phyloP scores from a whole-genome alignment of 2,888 invertebrate species.

The Synergus laeviventris region DNA sequence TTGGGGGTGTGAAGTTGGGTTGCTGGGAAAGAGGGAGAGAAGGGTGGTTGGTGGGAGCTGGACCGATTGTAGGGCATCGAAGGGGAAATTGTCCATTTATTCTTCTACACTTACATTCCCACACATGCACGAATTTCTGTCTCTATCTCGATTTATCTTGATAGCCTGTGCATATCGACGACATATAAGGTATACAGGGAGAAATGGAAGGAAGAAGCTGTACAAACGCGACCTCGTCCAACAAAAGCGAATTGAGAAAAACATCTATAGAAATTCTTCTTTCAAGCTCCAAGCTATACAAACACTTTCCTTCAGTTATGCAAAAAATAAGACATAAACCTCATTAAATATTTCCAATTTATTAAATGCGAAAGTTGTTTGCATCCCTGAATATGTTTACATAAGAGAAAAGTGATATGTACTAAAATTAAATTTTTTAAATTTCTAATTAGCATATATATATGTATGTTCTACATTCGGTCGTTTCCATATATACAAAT shows the following conservation, averaged over 20 bases:
- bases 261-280: neutral
- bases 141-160: constrained; percentile 24
- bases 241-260: constrained; percentile 1
- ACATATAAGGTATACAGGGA: neutral
- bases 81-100: constrained; percentile 50
- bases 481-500: no score
- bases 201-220: constrained; percentile 1
- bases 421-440: neutral
- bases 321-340: no score
- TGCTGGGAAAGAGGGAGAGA: constrained; percentile 39
- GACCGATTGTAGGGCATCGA: constrained; percentile 53
- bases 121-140: neutral
- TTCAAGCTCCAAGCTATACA: neutral
- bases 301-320: neutral
- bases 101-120: constrained; percentile 4
- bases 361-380: neutral
- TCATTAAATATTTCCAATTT: no score
- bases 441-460: no score
- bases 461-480: no score
- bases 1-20: constrained; percentile 47
- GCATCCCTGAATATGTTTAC: neutral
- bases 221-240: constrained; percentile 3
- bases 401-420: neutral
- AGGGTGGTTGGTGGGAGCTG: constrained; percentile 49
- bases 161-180: neutral